phyloP scores from a whole-genome alignment of 2,797 vertebrate species.

The Morelia viridis region DNA sequence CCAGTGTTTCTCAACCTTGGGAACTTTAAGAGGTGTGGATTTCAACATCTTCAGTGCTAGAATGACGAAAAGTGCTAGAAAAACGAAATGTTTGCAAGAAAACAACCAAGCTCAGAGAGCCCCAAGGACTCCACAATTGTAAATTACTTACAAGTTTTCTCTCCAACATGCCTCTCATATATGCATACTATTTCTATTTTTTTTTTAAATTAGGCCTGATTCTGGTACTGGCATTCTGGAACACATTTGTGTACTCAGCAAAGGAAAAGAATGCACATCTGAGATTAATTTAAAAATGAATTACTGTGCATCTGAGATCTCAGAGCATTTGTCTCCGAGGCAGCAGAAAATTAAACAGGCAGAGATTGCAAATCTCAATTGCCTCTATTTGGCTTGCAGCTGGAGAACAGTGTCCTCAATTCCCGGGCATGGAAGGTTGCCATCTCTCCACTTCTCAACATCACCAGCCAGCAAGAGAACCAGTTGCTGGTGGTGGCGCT shows the following conservation, averaged over 20 bases:
- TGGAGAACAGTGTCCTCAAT: neutral
- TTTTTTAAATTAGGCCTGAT: neutral
- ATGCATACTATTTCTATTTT: neutral
- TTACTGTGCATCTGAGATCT: neutral
- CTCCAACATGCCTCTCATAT: neutral
- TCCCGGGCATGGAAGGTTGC: neutral
- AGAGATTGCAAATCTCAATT: neutral
- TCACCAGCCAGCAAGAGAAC: neutral
- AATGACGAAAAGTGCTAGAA: too few species aligned
- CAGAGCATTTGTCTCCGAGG: neutral
- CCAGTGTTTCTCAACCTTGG: too few species aligned
- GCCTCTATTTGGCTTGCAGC: neutral
- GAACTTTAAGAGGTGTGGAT: too few species aligned
- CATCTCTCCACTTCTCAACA: neutral
- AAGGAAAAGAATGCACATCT: neutral
- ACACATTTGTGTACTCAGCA: neutral
- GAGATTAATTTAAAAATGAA: neutral
- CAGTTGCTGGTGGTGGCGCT: neutral
- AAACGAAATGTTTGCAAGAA: too few species aligned
- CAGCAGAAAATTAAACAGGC: neutral
- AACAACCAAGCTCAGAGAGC: too few species aligned
- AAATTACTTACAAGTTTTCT: neutral
- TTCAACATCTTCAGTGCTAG: too few species aligned
- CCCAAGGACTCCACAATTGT: neutral
- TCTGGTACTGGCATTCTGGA: neutral